Evolutionary conservation across 2,113 vertebrate genomes (phyloP).

Genomic region (Smithornis capensis): DNA sequence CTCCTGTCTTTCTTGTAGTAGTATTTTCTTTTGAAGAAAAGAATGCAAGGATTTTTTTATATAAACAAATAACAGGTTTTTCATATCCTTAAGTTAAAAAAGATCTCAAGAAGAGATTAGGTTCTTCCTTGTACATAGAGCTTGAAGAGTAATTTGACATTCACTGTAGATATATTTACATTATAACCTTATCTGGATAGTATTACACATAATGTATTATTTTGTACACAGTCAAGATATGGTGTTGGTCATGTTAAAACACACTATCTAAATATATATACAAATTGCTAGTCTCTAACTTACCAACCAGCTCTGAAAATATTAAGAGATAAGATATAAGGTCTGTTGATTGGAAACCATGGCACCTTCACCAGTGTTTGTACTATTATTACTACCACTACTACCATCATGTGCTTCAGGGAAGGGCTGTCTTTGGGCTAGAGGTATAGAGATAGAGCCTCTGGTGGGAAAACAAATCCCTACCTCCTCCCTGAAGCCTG

Average conservation of each 20-base stretch:
- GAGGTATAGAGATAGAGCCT: not conserved
- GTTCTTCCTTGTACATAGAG: not conserved
- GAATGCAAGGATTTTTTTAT: not conserved
- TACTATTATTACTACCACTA: not conserved
- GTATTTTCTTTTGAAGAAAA: slow-evolving; percentile 49
- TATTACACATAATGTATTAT: slow-evolving; percentile 9
- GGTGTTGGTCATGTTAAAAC: slow-evolving; percentile 44
- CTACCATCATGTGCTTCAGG: not conserved
- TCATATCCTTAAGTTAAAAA: slow-evolving; percentile 35
- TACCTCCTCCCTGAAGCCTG: not conserved
- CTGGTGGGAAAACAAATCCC: not conserved
- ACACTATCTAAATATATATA: slow-evolving; percentile 25
- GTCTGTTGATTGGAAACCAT: not conserved
- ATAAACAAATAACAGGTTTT: slow-evolving; percentile 32
- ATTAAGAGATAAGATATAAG: not conserved
- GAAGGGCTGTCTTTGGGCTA: not conserved
- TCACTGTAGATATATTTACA: slow-evolving; percentile 67
- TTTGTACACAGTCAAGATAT: slow-evolving; percentile 16
- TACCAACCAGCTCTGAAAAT: not conserved
- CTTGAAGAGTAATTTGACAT: slow-evolving; percentile 59
- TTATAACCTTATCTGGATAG: slow-evolving; percentile 21
- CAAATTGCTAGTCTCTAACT: not conserved
- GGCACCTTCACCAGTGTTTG: not conserved
- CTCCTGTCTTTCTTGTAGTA: not conserved
- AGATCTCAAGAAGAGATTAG: slow-evolving; percentile 4